Conservation (phyloP, 1,140 invertebrate species). For the Atopsyche davidsoni region DNA sequence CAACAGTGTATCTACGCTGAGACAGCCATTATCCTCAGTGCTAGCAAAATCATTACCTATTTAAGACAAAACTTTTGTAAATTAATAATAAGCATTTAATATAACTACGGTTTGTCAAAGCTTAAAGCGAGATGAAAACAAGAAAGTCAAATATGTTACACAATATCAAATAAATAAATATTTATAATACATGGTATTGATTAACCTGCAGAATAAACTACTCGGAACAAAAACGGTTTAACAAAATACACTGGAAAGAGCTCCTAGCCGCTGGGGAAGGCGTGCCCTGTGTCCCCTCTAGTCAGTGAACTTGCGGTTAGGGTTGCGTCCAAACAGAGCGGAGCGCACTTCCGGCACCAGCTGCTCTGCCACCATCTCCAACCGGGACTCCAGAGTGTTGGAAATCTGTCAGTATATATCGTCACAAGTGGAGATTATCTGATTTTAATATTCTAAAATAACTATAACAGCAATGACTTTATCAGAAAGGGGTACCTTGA, state of each 20-base stretch:
- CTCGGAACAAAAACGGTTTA: background rate
- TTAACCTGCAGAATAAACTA: background rate
- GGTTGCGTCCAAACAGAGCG: conserved; percentile 89
- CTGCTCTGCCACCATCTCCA: conserved; percentile 91
- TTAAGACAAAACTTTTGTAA: conserved; percentile 16
- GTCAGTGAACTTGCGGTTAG: conserved; percentile 95
- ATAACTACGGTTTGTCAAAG: background rate
- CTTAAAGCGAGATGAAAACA: background rate
- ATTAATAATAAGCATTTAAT: background rate
- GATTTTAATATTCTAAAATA: conserved; percentile 5
- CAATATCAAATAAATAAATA: background rate
- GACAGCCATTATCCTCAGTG: conserved; percentile 1
- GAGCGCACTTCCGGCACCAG: conserved; percentile 90
- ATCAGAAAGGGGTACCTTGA: conserved; percentile 59
- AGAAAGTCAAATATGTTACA: conserved; percentile 1
- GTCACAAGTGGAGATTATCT: no score
- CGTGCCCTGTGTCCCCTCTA: conserved; percentile 49
- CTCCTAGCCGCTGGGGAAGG: background rate
- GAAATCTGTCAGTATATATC: conserved; percentile 62
- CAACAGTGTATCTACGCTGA: conserved; percentile 16
- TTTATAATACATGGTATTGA: conserved; percentile 3
- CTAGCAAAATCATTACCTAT: conserved; percentile 6
- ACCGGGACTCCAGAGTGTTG: conserved; percentile 90
- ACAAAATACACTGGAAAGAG: background rate
- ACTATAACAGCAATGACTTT: no score